phyloP scores from a whole-genome alignment of 2,113 vertebrate species.

The Brienomyrus longianalis region DNA sequence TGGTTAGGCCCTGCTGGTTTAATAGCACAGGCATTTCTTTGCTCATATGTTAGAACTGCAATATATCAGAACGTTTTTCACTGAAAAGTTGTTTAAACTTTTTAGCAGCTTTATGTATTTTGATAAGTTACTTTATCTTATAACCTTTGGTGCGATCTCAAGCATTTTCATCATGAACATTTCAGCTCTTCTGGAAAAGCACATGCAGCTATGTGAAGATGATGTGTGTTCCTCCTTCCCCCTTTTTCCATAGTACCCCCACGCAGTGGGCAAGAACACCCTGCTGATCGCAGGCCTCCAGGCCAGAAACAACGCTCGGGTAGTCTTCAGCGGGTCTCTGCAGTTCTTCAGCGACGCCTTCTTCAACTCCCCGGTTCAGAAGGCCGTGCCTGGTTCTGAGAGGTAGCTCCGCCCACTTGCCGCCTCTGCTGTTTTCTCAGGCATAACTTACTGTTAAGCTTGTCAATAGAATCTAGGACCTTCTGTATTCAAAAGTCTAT shows the following conservation, averaged over 20 bases:
- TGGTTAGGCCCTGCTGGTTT: neutral
- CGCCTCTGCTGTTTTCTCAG: neutral
- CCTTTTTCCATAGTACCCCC: conserved; percentile 73
- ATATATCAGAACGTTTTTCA: no score
- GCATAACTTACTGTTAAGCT: neutral
- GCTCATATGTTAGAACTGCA: neutral
- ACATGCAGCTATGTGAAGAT: neutral
- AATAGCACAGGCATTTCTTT: neutral
- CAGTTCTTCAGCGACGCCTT: conserved; percentile 95
- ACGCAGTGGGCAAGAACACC: conserved; percentile 93
- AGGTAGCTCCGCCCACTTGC: conserved; percentile 54
- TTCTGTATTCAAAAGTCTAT: neutral
- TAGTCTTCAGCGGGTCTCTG: conserved; percentile 90
- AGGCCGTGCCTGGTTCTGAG: conserved; percentile 73
- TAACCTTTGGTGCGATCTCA: neutral
- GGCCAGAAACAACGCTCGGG: conserved; percentile 90
- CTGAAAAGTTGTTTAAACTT: neutral
- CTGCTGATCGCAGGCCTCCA: conserved; percentile 91
- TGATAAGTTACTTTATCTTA: neutral
- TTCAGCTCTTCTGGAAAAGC: neutral
- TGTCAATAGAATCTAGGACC: neutral
- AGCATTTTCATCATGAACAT: neutral
- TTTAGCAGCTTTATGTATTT: neutral
- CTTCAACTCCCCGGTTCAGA: conserved; percentile 89
- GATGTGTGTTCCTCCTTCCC: neutral